A percentile compares a stretch with the other conserved stretches of the same genome.
Conservation (phyloP, 1,140 invertebrate species). For the Plectus sambesii region DNA sequence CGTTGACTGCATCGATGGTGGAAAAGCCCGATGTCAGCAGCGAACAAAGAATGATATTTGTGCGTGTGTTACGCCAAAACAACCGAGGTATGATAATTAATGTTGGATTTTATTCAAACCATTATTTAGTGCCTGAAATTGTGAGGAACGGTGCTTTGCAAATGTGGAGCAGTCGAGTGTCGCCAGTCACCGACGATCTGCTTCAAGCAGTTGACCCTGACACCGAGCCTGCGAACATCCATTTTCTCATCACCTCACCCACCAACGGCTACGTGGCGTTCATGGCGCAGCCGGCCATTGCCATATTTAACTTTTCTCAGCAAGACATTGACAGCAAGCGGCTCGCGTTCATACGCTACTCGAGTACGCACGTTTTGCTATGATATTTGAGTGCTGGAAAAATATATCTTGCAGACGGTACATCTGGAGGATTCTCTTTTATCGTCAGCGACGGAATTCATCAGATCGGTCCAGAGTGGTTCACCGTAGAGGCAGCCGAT, state of each 20-base stretch:
- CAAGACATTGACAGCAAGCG: slow-evolving; percentile 28
- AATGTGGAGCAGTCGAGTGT: slow-evolving; percentile 12
- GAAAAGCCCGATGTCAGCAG: too few relatives aligned
- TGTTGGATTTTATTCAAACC: too few relatives aligned
- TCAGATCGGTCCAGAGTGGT: slow-evolving; percentile 39
- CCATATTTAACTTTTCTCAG: slow-evolving; percentile 35
- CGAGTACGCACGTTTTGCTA: too few relatives aligned
- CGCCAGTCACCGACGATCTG: slow-evolving; percentile 13
- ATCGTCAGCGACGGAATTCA: slow-evolving; percentile 35
- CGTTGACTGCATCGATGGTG: too few relatives aligned
- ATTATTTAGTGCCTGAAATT: slow-evolving; percentile 27
- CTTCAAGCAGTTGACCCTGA: slow-evolving; percentile 26
- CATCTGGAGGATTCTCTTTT: slow-evolving; percentile 36
- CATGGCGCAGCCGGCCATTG: slow-evolving; percentile 5
- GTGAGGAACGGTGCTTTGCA: slow-evolving; percentile 29
- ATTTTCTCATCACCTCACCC: slow-evolving; percentile 34
- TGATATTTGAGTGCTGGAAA: too few relatives aligned
- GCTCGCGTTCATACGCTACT: slow-evolving; percentile 23
- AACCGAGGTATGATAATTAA: too few relatives aligned
- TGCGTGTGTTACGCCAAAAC: too few relatives aligned
- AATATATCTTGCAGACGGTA: slow-evolving; percentile 7
- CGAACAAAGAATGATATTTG: too few relatives aligned
- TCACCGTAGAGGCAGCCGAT: slow-evolving; percentile 25
- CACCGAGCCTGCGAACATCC: slow-evolving; percentile 24
- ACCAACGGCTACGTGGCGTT: slow-evolving; percentile 28